phyloP scores from a whole-genome alignment of 2,888 invertebrate species.

The Beris chalybata region DNA sequence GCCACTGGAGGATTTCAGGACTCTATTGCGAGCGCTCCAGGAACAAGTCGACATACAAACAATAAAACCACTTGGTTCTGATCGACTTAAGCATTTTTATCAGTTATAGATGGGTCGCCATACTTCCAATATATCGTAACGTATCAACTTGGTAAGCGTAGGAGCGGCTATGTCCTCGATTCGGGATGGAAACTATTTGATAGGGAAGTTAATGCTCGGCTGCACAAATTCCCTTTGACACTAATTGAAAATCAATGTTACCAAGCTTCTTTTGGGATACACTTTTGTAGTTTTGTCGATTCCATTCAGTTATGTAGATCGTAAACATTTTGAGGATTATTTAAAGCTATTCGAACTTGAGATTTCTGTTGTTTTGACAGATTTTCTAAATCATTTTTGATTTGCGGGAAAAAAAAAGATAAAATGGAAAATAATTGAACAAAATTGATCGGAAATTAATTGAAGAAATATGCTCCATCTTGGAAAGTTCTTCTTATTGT shows the following conservation, averaged over 20 bases:
- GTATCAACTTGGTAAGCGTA: no score
- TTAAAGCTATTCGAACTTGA: no score
- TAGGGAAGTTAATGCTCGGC: constrained; percentile 25
- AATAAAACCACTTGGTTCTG: constrained; percentile 19
- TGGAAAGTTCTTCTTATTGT: no score
- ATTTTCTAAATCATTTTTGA: no score
- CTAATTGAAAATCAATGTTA: constrained; percentile 29
- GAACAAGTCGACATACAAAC: constrained; percentile 6
- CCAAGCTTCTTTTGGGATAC: constrained; percentile 3
- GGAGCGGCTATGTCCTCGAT: neutral
- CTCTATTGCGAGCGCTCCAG: neutral
- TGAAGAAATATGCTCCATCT: no score
- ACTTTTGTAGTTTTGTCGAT: neutral
- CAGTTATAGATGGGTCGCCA: constrained; percentile 18
- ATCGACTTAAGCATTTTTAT: constrained; percentile 30
- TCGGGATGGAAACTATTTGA: constrained; percentile 21
- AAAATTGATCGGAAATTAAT: no score
- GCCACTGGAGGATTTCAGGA: constrained; percentile 15
- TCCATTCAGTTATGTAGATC: constrained; percentile 20
- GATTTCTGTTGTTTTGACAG: no score
- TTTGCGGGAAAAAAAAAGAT: no score
- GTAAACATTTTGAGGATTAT: constrained; percentile 17
- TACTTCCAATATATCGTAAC: no score
- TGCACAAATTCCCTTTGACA: constrained; percentile 29
- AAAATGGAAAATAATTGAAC: no score